A percentile compares a stretch with the other conserved stretches of the same genome.
These are phyloP conservation scores for Cantharis rustica DNA, from an alignment of 2,888 invertebrate species.

Conservation along the genomic window DNA sequence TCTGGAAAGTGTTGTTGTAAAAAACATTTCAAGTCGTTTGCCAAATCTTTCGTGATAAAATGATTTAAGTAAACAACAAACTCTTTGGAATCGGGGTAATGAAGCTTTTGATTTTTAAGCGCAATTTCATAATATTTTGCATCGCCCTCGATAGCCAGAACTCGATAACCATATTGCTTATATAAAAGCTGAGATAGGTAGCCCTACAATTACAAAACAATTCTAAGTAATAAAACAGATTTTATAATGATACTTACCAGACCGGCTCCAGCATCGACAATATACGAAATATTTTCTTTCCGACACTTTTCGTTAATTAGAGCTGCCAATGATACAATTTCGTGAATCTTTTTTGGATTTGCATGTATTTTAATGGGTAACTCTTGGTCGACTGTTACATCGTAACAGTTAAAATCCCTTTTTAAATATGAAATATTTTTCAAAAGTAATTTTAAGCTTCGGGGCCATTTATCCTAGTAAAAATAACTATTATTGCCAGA, in stretches of 20 bases:
- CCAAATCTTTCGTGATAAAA: constrained; percentile 61
- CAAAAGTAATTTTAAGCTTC: constrained; percentile 6
- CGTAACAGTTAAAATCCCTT: constrained; percentile 33
- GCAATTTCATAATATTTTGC: constrained; percentile 62
- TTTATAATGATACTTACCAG: constrained; percentile 60
- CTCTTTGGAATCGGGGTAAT: constrained; percentile 59
- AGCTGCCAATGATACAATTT: constrained; percentile 66
- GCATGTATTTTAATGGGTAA: constrained; percentile 48
- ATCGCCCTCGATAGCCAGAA: constrained; percentile 73
- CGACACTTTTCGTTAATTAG: constrained; percentile 60
- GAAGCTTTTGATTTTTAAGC: constrained; percentile 61
- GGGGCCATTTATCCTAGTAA: constrained; percentile 8
- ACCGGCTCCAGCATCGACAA: constrained; percentile 78
- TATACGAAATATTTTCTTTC: constrained; percentile 56
- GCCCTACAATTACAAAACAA: constrained; percentile 60
- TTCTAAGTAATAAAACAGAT: not conserved
- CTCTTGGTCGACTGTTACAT: constrained; percentile 38
- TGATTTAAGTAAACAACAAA: constrained; percentile 65
- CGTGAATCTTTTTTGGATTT: constrained; percentile 71
- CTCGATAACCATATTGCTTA: constrained; percentile 61
- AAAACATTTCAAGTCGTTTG: constrained; percentile 47
- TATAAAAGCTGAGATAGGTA: constrained; percentile 72
- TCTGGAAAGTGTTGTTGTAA: constrained; percentile 40
- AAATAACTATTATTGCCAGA: not conserved
- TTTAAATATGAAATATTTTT: constrained; percentile 7